Base-by-base conservation (phyloP, 2,113 vertebrate genomes). In the Engraulis encrasicolus region DNA sequence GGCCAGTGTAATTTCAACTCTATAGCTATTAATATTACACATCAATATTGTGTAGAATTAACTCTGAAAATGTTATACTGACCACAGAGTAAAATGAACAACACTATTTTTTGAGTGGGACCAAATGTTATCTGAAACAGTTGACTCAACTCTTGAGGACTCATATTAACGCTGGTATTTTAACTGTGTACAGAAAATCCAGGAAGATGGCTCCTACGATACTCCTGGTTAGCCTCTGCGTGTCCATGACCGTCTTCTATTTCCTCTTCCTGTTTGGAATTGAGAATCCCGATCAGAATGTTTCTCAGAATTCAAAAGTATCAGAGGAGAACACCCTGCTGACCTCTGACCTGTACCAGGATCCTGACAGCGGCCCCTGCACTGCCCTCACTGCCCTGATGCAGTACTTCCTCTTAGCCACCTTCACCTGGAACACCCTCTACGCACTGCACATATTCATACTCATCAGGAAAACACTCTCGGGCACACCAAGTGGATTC, bases 161-260 rank as follows among this genome's bases (percentile, higher is more conserved):
- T n/a, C n/a, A n/a, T n/a, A n/a, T n/a, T n/a, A n/a, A n/a, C n/a
- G n/a, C n/a, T n/a, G n/a, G n/a, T n/a, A n/a, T n/a, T 31, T 74
- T 36, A 15, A 12, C 34, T 74, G 4, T 3, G 31, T 27, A 74
- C 66, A 95, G 89, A 80, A 94, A 93, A 80, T 87, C 83, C 79
- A 61, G 71, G 45, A 92, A 91, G 87, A 84, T 37, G 0, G 90
- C 86, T 34, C 38, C 91, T 6, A 95, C 82, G 0, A 89, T 93
- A 52, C 89, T 94, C 0, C 74, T 94, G 80, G 92, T 94, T 80
- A 93, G 87, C 87, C 89, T 96, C 81, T 96, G 90, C 36, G 6
- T 79, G 48, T 92, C 92, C 14, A 89, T 96, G 92, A 81, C 95
- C 15, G 86, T 93, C 84, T 96, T 96, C 87, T 96, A 94, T 87